phyloP scores from a whole-genome alignment of 2,888 invertebrate genomes.

The Nezara viridula region DNA sequence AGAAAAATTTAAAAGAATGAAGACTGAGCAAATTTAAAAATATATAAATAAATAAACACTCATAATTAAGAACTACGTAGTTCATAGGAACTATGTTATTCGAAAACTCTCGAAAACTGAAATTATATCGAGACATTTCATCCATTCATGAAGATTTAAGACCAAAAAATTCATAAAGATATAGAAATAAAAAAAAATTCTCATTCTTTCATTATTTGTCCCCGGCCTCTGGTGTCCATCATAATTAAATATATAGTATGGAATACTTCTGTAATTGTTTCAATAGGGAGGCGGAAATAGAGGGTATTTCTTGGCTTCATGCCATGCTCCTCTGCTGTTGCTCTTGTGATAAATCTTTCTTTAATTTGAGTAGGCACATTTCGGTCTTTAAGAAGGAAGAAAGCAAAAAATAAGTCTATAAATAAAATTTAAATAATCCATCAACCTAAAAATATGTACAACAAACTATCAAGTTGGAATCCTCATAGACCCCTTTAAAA shows the following conservation, averaged over 20 bases:
- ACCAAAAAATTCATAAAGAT: too few relatives aligned
- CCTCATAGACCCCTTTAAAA: too few relatives aligned
- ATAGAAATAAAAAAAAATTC: neutral
- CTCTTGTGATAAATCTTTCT: conserved; percentile 7
- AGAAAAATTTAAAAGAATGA: too few relatives aligned
- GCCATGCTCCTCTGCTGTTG: neutral
- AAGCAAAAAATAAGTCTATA: neutral
- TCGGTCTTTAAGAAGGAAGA: neutral
- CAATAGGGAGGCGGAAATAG: neutral
- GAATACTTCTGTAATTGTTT: neutral
- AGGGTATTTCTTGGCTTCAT: neutral
- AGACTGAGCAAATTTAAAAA: too few relatives aligned
- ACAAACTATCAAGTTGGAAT: too few relatives aligned
- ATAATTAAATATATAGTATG: neutral
- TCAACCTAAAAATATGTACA: neutral
- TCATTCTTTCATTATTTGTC: neutral
- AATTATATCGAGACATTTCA: too few relatives aligned
- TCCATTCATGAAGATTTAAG: too few relatives aligned
- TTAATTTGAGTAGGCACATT: neutral
- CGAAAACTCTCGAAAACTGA: too few relatives aligned
- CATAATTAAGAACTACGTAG: too few relatives aligned
- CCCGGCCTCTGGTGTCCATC: neutral
- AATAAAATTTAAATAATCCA: neutral
- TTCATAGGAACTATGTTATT: too few relatives aligned
- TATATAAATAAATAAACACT: too few relatives aligned